Percentiles rank a stretch among this genome's conserved stretches.
These are phyloP conservation scores for Cataglyphis livida DNA, from an alignment of 2,888 invertebrate species.

Conservation along the genomic window DNA sequence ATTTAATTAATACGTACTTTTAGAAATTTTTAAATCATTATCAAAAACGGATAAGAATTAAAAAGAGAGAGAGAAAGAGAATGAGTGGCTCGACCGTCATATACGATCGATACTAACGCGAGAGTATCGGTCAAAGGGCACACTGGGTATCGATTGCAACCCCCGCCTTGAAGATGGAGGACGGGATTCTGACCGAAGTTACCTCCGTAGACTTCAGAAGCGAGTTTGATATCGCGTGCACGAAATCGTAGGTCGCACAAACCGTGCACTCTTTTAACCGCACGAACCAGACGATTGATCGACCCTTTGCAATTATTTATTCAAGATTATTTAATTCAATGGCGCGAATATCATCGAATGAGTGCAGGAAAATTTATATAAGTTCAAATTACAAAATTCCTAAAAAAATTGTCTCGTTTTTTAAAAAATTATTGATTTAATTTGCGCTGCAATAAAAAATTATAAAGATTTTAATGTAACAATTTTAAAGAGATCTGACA, in stretches of 20 bases:
- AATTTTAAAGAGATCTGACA: neutral
- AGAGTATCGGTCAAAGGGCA: constrained; percentile 59
- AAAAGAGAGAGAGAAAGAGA: neutral
- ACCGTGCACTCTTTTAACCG: constrained; percentile 26
- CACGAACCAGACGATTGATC: constrained; percentile 23
- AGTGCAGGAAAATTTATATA: neutral
- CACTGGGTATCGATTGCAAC: constrained; percentile 77
- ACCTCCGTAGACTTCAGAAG: constrained; percentile 76
- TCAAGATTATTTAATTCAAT: constrained; percentile 26
- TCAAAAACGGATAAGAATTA: neutral
- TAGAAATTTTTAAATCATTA: neutral
- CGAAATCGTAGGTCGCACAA: constrained; percentile 22
- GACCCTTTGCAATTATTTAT: constrained; percentile 17
- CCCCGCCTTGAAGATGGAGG: constrained; percentile 78
- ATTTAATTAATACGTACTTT: constrained; percentile 5
- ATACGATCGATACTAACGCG: constrained; percentile 11
- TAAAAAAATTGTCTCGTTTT: neutral
- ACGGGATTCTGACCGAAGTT: constrained; percentile 70
- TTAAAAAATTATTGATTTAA: neutral
- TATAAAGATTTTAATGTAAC: neutral
- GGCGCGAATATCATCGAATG: neutral
- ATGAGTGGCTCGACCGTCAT: neutral
- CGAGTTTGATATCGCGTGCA: constrained; percentile 57
- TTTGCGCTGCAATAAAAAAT: neutral
- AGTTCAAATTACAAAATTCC: neutral